A percentile compares a stretch with the other conserved stretches of the same genome.
These are phyloP conservation scores for Cromileptes altivelis DNA, from an alignment of 2,113 vertebrate genomes.

Conservation along the genomic window DNA sequence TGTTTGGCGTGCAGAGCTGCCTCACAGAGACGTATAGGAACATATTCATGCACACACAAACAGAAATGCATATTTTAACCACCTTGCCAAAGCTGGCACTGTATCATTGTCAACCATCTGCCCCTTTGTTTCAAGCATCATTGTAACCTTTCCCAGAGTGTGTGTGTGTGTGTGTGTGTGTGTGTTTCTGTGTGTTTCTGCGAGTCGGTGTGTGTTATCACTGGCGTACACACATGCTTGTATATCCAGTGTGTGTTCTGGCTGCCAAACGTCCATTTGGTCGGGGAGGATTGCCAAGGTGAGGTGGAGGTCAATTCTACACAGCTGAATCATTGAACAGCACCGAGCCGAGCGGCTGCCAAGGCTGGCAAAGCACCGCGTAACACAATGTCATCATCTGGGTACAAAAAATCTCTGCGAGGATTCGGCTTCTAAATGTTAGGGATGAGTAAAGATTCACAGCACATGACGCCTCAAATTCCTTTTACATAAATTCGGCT, in stretches of 20 bases:
- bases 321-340: constrained; percentile 78
- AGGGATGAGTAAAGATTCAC: constrained; percentile 42
- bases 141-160: constrained; percentile 75
- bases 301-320: constrained; percentile 77
- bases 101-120: constrained; percentile 77
- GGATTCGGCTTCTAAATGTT: constrained; percentile 35
- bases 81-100: constrained; percentile 63
- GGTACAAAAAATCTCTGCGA: constrained; percentile 34
- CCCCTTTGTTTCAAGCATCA: constrained; percentile 77
- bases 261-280: constrained; percentile 80
- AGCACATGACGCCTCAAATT: constrained; percentile 24
- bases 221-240: constrained; percentile 57
- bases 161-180: constrained; percentile 19
- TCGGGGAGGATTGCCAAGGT: constrained; percentile 75
- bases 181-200: constrained; percentile 32
- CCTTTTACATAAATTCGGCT: not conserved
- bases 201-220: constrained; percentile 60
- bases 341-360: constrained; percentile 54
- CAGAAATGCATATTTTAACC: constrained; percentile 71
- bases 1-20: constrained; percentile 31
- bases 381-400: constrained; percentile 70
- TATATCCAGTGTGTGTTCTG: constrained; percentile 69
- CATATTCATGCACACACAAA: constrained; percentile 37
- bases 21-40: constrained; percentile 43
- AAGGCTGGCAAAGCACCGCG: constrained; percentile 57